Percentiles rank a stretch among this genome's conserved stretches.
Conservation (phyloP, 2,888 invertebrate genomes). For the Lycia hirtaria region DNA sequence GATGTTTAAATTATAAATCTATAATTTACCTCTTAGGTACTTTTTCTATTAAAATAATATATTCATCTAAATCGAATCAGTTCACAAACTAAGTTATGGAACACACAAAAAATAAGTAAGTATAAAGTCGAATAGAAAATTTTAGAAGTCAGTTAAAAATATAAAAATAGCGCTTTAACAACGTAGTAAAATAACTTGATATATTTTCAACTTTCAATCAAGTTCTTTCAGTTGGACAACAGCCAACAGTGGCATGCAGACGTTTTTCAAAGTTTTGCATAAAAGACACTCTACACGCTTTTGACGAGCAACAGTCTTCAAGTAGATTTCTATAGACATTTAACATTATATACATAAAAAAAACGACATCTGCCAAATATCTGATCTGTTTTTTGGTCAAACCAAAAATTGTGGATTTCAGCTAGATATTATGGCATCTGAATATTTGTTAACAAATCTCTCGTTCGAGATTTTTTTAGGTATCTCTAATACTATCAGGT, state of each 20-base stretch:
- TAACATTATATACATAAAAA: constrained; percentile 60
- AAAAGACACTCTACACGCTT: constrained; percentile 66
- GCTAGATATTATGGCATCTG: too few relatives aligned
- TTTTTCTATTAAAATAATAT: too few relatives aligned
- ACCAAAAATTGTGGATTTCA: neutral
- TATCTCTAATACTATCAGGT: too few relatives aligned
- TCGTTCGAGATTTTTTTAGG: too few relatives aligned
- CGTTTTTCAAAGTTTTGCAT: constrained; percentile 67
- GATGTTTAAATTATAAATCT: too few relatives aligned
- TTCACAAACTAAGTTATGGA: too few relatives aligned
- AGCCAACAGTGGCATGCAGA: constrained; percentile 66
- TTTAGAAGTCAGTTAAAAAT: neutral
- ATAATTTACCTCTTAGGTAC: too few relatives aligned
- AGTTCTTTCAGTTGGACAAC: constrained; percentile 56
- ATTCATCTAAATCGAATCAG: too few relatives aligned
- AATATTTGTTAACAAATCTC: too few relatives aligned
- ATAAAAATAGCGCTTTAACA: neutral
- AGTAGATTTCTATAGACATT: constrained; percentile 27
- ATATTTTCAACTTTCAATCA: constrained; percentile 38
- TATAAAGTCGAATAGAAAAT: neutral
- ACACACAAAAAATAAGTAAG: neutral
- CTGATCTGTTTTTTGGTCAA: constrained; percentile 5
- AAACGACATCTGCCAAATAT: constrained; percentile 23
- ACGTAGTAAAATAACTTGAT: constrained; percentile 26
- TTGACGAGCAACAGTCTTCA: constrained; percentile 62